These are phyloP conservation scores for Ailuropoda melanoleuca DNA, from an alignment of 2,113 vertebrate genomes.

Conservation along the genomic window DNA sequence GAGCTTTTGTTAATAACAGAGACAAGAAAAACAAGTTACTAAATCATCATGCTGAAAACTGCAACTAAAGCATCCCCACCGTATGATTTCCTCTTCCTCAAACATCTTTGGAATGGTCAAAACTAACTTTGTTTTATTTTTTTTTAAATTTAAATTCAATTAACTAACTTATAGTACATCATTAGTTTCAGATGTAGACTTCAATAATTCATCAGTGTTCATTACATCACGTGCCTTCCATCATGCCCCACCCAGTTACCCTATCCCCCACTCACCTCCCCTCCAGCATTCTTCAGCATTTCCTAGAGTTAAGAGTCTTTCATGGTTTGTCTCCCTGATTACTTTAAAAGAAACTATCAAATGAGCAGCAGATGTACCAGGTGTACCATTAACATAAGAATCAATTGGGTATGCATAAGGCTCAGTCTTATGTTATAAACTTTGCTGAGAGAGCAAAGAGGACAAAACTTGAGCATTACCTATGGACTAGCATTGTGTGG, in stretches of 20 bases:
- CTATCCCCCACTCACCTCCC: background rate
- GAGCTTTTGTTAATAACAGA: background rate
- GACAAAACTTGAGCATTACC: background rate
- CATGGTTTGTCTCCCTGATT: background rate
- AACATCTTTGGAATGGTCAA: background rate
- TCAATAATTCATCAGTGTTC: background rate
- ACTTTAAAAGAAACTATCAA: background rate
- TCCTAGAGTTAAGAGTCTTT: background rate
- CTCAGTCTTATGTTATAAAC: background rate
- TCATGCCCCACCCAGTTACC: background rate
- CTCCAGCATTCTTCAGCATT: background rate
- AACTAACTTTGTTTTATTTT: background rate
- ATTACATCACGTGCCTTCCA: background rate
- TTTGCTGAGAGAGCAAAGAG: background rate
- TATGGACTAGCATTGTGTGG: background rate
- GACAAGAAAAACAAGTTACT: background rate
- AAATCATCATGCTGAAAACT: background rate
- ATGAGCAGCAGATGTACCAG: background rate
- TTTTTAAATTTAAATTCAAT: background rate
- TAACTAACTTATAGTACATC: background rate
- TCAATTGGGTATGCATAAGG: background rate
- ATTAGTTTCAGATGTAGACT: background rate
- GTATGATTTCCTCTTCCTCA: background rate
- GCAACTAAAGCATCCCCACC: background rate
- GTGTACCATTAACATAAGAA: background rate